Base-by-base conservation (phyloP, 2,888 invertebrate species). In the Pyrocoelia pectoralis region DNA sequence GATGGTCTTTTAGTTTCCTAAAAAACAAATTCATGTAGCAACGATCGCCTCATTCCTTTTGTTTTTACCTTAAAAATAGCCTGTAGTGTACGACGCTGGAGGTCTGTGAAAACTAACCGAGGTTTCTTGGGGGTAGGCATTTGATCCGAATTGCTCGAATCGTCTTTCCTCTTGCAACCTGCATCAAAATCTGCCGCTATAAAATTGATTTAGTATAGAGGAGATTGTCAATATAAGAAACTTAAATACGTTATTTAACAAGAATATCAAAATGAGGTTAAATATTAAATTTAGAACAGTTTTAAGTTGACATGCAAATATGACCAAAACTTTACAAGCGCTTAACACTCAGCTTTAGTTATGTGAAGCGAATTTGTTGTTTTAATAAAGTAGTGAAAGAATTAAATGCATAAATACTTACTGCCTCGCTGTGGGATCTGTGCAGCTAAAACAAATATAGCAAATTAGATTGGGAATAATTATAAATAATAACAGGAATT, bases 101-200 rank as follows among this genome's bases (percentile, higher is more conserved):
- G 95, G 87, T 99, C 99, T 80, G 99, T 99, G 89, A 99, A 99
- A 84, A 99, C 99, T 85, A 99, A 91, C 81, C 99, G 94, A 74
- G 99, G 98, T 84, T 98, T 99, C 90, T 99, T 99, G 85, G 97
- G 97, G 76, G 95, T 93, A 86, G 93, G 89, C 82, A 91, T 87
- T 81, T 91, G 91, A 83, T 94, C 94, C 79, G 88, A 85, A 81
- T 85, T 87, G 85, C 85, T 88, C 83, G 86, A 86, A 84, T 88
- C 87, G 78, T 96, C 96, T 91, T 95, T 96, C 88, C 95, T 92
- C 84, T 96, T 97, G 91, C 97, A 97, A 78, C 93, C 96, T 93
- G 24, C 3, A 77, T 72, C 71, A 73, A 48, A 33, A 55, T 13
- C 18, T 1, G n/a, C 3, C 38, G n/a, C 3, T 18, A n/a, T n/a